Conservation (phyloP, 2,113 vertebrate genomes). For the Solea solea region DNA sequence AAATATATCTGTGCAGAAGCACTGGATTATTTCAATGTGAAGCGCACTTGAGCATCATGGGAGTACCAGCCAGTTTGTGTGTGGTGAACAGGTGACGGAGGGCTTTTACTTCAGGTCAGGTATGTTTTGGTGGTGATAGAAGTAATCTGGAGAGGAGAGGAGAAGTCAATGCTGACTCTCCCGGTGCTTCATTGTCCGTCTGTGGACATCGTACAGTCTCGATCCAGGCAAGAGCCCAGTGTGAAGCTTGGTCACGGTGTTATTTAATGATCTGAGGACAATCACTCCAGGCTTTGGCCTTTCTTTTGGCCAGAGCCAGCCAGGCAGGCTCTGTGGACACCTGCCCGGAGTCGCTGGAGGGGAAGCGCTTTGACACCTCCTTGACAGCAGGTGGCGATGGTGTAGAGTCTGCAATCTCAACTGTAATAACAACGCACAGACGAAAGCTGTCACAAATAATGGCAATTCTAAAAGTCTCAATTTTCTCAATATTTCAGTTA, state of each 20-base stretch:
- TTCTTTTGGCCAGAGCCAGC: conserved; percentile 96
- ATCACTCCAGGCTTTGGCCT: conserved; percentile 99
- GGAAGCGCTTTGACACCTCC: conserved; percentile 95
- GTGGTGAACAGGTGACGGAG: conserved; percentile 2
- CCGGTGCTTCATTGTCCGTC: conserved; percentile 41
- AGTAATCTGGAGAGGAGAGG: conserved; percentile 2
- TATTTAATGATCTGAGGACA: conserved; percentile 99
- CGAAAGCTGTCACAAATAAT: neutral
- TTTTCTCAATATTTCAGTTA: too few species aligned
- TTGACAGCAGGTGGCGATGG: conserved; percentile 86
- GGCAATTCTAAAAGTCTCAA: too few species aligned
- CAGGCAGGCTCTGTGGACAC: conserved; percentile 96
- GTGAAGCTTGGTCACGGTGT: conserved; percentile 39
- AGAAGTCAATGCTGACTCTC: conserved; percentile 15
- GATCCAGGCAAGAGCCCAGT: conserved; percentile 30
- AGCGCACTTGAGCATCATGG: conserved; percentile 66
- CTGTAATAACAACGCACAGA: conserved; percentile 70
- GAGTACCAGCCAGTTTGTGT: conserved; percentile 61
- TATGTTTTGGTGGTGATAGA: conserved; percentile 38
- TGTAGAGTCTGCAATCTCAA: conserved; percentile 93
- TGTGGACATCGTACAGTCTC: conserved; percentile 58
- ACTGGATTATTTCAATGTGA: conserved; percentile 59
- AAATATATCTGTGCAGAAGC: conserved; percentile 56
- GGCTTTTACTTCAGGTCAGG: conserved; percentile 31
- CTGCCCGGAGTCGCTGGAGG: conserved; percentile 88